Evolutionary conservation across 2,888 invertebrate genomes (phyloP).

Genomic region (Papilio protenor): DNA sequence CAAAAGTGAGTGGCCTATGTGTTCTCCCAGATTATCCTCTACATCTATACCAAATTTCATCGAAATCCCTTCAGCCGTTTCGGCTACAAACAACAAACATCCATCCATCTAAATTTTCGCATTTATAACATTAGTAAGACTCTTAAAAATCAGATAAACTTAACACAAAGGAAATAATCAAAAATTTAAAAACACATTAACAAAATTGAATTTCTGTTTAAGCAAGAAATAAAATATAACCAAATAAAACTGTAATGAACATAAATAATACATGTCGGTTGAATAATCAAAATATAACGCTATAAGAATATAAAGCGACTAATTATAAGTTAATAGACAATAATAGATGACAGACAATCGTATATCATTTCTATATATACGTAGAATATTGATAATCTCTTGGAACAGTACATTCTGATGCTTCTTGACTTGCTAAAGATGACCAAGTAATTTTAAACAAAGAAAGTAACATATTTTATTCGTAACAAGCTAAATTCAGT

Average conservation of each 20-base stretch:
- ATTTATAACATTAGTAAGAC: too few species aligned
- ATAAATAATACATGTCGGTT: constrained; percentile 18
- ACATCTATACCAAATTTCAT: too few species aligned
- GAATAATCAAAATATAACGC: constrained; percentile 29
- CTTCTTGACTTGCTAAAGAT: too few species aligned
- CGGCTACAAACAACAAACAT: too few species aligned
- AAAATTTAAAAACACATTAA: too few species aligned
- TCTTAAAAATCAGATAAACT: too few species aligned
- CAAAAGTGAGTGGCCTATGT: too few species aligned
- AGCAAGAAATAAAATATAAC: not conserved
- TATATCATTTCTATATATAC: constrained; percentile 12
- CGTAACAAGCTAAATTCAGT: too few species aligned
- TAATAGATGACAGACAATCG: constrained; percentile 14
- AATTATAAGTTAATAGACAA: constrained; percentile 11
- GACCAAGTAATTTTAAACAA: not conserved
- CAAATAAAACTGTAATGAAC: not conserved
- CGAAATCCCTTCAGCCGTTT: too few species aligned
- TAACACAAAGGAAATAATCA: too few species aligned
- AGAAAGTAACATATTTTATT: not conserved
- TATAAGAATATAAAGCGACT: constrained; percentile 13
- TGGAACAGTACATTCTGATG: not conserved
- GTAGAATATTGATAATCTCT: constrained; percentile 13
- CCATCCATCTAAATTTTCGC: too few species aligned
- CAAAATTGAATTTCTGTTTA: not conserved
- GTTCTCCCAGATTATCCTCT: too few species aligned